phyloP scores from a whole-genome alignment of 2,888 invertebrate species.

The Lithophane leautieri region DNA sequence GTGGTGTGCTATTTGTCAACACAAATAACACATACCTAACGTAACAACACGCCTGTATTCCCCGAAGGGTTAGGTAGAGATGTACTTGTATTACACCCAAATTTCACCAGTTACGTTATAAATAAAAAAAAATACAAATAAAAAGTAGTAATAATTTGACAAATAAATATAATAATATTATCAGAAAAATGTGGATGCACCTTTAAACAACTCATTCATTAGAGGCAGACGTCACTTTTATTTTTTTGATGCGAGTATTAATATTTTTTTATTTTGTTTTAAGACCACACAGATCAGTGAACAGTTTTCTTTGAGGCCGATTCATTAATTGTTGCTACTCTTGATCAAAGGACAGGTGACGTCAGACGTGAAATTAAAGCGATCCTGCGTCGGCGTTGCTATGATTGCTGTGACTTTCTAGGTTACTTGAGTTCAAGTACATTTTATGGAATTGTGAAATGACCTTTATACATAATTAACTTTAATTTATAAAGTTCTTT shows the following conservation, averaged over 20 bases:
- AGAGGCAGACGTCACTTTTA: not conserved
- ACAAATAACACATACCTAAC: not conserved
- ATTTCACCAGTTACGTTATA: no score
- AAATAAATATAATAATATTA: not conserved
- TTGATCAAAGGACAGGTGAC: conserved; percentile 40
- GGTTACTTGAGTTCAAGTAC: not conserved
- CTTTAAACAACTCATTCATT: not conserved
- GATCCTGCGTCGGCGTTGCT: not conserved
- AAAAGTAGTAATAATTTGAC: no score
- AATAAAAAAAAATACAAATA: no score
- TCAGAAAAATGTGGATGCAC: not conserved
- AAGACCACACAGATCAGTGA: conserved; percentile 15
- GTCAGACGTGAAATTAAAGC: conserved; percentile 39
- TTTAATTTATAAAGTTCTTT: not conserved
- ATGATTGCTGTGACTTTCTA: conserved; percentile 21
- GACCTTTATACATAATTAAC: not conserved
- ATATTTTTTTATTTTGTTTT: conserved; percentile 10
- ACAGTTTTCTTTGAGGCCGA: conserved; percentile 32
- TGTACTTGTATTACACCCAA: no score
- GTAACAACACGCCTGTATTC: no score
- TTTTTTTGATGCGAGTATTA: not conserved
- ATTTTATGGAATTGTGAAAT: not conserved
- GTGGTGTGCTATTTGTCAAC: not conserved
- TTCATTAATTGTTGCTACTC: conserved; percentile 30
- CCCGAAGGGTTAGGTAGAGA: no score